A percentile compares a stretch with the other conserved stretches of the same genome.
These are phyloP conservation scores for Tapera naevia DNA, from an alignment of 2,797 vertebrate genomes.

Conservation along the genomic window DNA sequence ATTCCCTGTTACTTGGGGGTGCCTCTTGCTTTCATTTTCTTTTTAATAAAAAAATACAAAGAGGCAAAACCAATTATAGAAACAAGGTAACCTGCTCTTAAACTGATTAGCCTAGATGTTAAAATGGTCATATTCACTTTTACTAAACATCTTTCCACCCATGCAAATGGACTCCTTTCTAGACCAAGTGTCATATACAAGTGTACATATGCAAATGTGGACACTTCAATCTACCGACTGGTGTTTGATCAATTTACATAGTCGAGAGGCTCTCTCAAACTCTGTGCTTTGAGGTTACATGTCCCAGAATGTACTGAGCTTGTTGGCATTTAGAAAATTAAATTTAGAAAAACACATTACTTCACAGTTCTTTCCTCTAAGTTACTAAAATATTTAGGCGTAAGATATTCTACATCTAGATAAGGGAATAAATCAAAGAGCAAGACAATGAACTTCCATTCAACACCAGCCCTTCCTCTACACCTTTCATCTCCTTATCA, in stretches of 20 bases:
- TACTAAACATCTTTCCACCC: not conserved
- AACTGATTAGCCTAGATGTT: not conserved
- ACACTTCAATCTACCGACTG: not conserved
- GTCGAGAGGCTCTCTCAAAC: not conserved
- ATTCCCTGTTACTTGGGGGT: not conserved
- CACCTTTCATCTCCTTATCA: conserved; percentile 31
- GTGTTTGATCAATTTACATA: conserved; percentile 14
- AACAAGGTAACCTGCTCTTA: conserved; percentile 7
- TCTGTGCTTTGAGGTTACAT: conserved; percentile 13
- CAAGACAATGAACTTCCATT: conserved; percentile 23
- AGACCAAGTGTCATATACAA: conserved; percentile 9
- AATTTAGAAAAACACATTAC: conserved; percentile 37
- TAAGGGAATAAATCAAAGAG: conserved; percentile 46
- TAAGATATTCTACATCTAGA: conserved; percentile 26
- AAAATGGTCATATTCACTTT: not conserved
- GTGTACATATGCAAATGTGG: conserved; percentile 22
- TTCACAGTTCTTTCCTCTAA: conserved; percentile 23
- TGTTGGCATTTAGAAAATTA: conserved; percentile 22
- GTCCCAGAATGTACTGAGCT: conserved; percentile 41
- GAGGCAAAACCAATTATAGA: not conserved
- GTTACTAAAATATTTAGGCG: conserved; percentile 51
- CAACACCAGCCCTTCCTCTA: not conserved
- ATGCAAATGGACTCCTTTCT: conserved; percentile 8
- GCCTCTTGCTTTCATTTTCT: not conserved
- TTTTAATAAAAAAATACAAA: not conserved